Base-by-base conservation (phyloP, 2,113 vertebrate genomes). In the Oenanthe oenanthe region DNA sequence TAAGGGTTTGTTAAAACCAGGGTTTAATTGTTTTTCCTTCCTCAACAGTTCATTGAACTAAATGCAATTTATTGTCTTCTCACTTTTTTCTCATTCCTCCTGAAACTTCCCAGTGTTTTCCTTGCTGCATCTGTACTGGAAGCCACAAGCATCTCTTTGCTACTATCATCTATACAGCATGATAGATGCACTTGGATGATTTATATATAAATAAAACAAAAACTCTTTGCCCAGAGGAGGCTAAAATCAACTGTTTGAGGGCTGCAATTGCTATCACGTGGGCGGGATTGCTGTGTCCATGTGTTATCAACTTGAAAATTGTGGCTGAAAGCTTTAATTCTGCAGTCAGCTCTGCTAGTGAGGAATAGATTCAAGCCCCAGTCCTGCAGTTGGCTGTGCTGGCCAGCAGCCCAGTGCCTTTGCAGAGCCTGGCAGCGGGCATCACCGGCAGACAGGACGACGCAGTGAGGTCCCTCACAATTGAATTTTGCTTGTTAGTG, bases 261-360 rank as follows among this genome's bases (percentile, higher is more conserved):
- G 54, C 67, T 62, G 71, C 92, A 88, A 70, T 85, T 13, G 17
- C 56, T 80, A 11, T 96, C 94, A 94, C 42, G 14, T 89, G 89
- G 71, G 82, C 78, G 47, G 89, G 68, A 96, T 77, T 92, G 75
- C 90, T 92, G 56, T 77, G 82, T 85, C 82, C 71, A 38, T 94
- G 87, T 88, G 75, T 89, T 96, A 94, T 80, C 94, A 93, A 42
- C 71, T 96, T 93, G 95, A 90, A 96, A 96, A 94, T 85, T 93
- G 87, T 79, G 60, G 56, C 88, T 95, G 92, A 92, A 96, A 95
- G 96, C 88, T 94, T 93, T 90, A 95, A 94, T 92, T 96, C 93
- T 40, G 77, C 91, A 94, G 77, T 78, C 93, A 68, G 94, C 51
- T 95, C 77, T 92, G 87, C 74, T 89, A 14, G 78, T 7, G 60